Evolutionary conservation across 2,113 vertebrate species (phyloP), one percentile per base, ranked within the genome.

Genomic region (Corythoichthys intestinalis): DNA sequence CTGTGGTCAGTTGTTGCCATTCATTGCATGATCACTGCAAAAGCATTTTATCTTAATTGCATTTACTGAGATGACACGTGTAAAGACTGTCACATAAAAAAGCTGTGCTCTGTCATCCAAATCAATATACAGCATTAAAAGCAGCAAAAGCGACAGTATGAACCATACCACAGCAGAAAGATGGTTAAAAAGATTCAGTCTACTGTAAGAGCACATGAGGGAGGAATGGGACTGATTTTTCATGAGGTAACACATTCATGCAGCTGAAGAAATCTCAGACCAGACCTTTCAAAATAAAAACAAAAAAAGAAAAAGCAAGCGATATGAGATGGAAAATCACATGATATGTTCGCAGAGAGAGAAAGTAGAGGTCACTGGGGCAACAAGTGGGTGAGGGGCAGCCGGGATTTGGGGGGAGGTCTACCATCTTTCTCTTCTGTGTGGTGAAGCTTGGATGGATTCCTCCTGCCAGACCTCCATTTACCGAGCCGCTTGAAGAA

Each of bases 401-500:
- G 74, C 82, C 79, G 71, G 41, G 75, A 72, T 77, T 77, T 86
- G 20, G 17, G 60, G 91, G 85, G 89, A 87, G 86, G 92, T 95
- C 90, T 94, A 95, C 92, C 93, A 96, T 94, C 93, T 94, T 95
- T 95, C 92, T 95, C 93, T 93, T 96, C 93, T 93, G 90, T 94
- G 92, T 95, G 92, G 94, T 94, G 92, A 92, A 96, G 91, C 90
- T 89, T 94, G 90, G 93, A 95, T 90, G 92, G 92, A 90, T 94
- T 94, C 95, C 94, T 93, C 91, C 94, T 93, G 92, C 91, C 91
- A 89, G 91, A 92, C 84, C 92, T 92, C 94, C 93, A 97, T 95
- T 97, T 98, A 98, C 97, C 97, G 82, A 99, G 97, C 90, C 97
- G 94, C 94, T 99, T 99, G 95, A 99, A 99, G 94, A 99, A 98